Evolutionary conservation across 2,113 vertebrate species (phyloP).

Genomic region (Delphinapterus leucas): DNA sequence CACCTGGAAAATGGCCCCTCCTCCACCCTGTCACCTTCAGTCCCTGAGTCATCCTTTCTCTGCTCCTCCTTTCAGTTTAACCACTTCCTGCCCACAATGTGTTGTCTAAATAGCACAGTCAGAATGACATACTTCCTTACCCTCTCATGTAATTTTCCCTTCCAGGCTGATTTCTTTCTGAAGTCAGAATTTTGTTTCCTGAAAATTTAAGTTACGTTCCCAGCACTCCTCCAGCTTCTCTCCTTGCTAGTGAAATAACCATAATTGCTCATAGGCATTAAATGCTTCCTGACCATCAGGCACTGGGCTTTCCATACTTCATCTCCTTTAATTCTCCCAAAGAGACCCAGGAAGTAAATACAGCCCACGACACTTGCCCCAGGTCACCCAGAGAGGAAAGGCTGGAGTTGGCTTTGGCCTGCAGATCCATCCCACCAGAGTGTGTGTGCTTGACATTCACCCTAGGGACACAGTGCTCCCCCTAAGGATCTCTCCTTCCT

Average conservation of each 20-base stretch:
- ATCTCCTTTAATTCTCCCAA: background rate
- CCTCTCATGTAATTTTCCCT: background rate
- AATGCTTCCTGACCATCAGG: background rate
- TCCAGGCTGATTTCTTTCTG: background rate
- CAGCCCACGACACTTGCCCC: background rate
- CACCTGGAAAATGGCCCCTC: background rate
- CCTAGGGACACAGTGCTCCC: background rate
- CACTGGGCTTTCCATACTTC: background rate
- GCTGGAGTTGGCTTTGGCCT: background rate
- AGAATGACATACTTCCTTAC: conserved; percentile 25
- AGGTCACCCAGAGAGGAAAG: background rate
- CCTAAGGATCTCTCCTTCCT: background rate
- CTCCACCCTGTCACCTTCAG: background rate
- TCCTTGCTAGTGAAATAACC: background rate
- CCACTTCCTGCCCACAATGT: conserved; percentile 61
- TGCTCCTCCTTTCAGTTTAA: conserved; percentile 15
- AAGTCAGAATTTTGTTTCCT: background rate
- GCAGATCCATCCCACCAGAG: background rate
- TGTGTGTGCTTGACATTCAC: background rate
- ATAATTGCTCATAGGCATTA: rapidly evolving
- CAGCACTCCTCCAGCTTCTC: background rate
- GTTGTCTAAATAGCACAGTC: conserved; percentile 53
- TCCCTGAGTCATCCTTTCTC: conserved; percentile 25
- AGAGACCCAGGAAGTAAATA: background rate
- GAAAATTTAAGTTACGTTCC: background rate